These are phyloP conservation scores for Liasis olivaceus DNA, from an alignment of 2,797 vertebrate species.

Conservation along the genomic window DNA sequence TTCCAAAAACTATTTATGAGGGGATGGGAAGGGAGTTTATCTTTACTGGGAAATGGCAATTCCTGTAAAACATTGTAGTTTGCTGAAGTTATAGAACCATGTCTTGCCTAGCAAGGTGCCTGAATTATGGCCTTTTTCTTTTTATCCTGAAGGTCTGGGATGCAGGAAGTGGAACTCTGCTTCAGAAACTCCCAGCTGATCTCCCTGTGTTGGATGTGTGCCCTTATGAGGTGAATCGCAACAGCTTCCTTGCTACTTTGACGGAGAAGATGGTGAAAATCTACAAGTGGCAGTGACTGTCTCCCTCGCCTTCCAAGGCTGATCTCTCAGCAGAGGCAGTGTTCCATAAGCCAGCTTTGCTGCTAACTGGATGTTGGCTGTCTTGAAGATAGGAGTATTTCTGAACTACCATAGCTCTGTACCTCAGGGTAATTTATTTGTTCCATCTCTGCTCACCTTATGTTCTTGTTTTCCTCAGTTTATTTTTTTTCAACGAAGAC, in stretches of 20 bases:
- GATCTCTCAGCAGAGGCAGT: accelerated
- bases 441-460: too few species aligned
- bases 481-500: not conserved
- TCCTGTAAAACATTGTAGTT: not conserved
- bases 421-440: not conserved
- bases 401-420: not conserved
- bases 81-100: not conserved
- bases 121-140: slow-evolving; percentile 18
- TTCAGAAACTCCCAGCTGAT: slow-evolving; percentile 88
- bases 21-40: not conserved
- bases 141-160: slow-evolving; percentile 87
- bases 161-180: slow-evolving; percentile 82
- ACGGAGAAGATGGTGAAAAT: slow-evolving; percentile 91
- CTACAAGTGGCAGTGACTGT: slow-evolving; percentile 89
- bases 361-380: not conserved
- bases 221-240: slow-evolving; percentile 84
- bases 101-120: not conserved
- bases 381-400: not conserved
- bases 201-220: slow-evolving; percentile 91
- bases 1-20: not conserved
- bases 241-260: slow-evolving; percentile 85
- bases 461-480: not conserved
- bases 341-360: not conserved
- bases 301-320: slow-evolving; percentile 2
- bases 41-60: not conserved